Evolutionary conservation across 2,797 vertebrate genomes (phyloP), one percentile per base, ranked within the genome.

Genomic region (Picus viridis): DNA sequence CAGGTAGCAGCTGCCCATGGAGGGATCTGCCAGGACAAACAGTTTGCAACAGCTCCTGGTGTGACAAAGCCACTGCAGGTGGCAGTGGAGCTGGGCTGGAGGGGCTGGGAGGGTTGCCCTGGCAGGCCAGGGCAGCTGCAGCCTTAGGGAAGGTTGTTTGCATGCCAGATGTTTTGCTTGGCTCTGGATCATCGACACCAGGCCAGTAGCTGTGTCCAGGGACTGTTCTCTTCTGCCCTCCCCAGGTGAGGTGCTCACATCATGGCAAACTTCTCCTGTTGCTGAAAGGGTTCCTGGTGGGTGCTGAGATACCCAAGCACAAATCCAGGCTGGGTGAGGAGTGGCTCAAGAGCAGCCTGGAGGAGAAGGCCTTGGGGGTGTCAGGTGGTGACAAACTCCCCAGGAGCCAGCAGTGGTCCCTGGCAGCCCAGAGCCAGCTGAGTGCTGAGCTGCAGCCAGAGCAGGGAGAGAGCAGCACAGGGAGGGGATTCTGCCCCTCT

Each of bases 61-160:
- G 43, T 27, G 49, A 30, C 49, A 61, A 41, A 63, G 61, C 61
- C 56, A 10, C 34, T 9, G 19, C 27, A 16, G 59, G 65, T 69
- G 73, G 11, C 56, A 27, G 34, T 32, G 67, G 54, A 89, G 53
- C 23, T 63, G 68, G 45, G 58, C 85, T 34, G 62, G 63, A 51
- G 75, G 69, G 39, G 11, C 76, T 61, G 32, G 5, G 6, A 34
- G 69, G 67, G 70, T 27, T 69, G 76, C 54, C 8, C 32, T 15
- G 74, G 39, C 58, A n/a, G 79, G 20, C 34, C 43, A 5, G 1
- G 0, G 0, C 1, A 24, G n/a, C 15, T 56, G 45, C 74, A 80
- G 78, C 78, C 84, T 51, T 9, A 29, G 51, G 90, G 54, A 10
- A 32, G 39, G 49, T 78, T 62, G 22, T 72, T 85, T 75, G 43